Base-by-base conservation (phyloP, 2,113 vertebrate species). In the Muscicapa adusta region DNA sequence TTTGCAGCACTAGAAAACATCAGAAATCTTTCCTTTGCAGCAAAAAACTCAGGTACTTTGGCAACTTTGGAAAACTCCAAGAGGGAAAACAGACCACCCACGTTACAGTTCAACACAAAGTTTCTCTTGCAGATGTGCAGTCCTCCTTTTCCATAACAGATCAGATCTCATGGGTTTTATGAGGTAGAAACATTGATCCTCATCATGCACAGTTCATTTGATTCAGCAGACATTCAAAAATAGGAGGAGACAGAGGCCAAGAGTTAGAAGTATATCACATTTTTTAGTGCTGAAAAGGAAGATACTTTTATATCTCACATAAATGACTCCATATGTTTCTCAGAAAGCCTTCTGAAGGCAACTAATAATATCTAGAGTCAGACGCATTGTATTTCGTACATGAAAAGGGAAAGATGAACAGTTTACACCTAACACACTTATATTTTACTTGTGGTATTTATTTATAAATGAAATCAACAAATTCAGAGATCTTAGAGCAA, bases 241-340 rank as follows among this genome's bases (percentile, higher is more conserved):
- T 23, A 70, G 24, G 38, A 88, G 34, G 33, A 85, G 33, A 90
- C 19, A 70, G 26, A 96, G 82, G 81, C 86, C 61, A 95, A 14
- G 16, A 62, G 22, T 40, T 57, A 58, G 6, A 94, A 93, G 53
- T 56, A 74, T 42, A 92, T 88, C 85, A 86, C 57, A 95, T 88
- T 91, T 95, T 50, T 81, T 88, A 95, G 92, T 75, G 74, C 97
- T n/a, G 29, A 54, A 86, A 96, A 95, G 43, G 78, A 96, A 96
- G 38, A 73, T 50, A 91, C 33, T 87, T 66, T 31, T 36, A 7
- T 51, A 38, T 67, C 61, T 86, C 68, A 68, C 28, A 83, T 80
- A 93, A 96, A 89, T 70, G 15, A 91, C 79, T 85, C 91, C 77
- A 43, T 77, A 81, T 73, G 80, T 87, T 84, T 73, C 84, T 89